Conservation (phyloP, 1,140 invertebrate genomes). For the Wiebesia pumilae region DNA sequence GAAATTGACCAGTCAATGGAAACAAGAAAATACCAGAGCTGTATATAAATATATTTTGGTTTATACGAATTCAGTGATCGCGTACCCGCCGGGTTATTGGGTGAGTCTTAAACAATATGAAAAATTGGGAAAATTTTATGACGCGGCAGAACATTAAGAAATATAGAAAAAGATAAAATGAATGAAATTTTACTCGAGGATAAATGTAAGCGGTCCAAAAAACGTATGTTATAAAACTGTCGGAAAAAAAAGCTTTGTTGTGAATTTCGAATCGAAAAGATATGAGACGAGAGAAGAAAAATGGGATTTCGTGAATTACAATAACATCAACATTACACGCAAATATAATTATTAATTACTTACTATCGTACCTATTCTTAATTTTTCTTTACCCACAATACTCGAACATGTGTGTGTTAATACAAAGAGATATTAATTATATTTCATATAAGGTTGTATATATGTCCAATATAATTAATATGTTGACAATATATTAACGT, state of each 20-base stretch:
- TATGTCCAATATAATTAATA: conserved; percentile 56
- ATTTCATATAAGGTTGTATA: conserved; percentile 50
- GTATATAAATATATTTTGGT: conserved; percentile 41
- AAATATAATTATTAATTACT: conserved; percentile 45
- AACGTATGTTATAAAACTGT: neutral
- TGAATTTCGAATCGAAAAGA: neutral
- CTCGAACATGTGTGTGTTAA: conserved; percentile 34
- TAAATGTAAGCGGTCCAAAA: neutral
- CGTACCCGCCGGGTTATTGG: neutral
- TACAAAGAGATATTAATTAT: conserved; percentile 55
- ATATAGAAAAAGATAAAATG: neutral
- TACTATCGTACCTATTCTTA: conserved; percentile 44
- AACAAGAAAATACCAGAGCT: conserved; percentile 37
- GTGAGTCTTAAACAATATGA: neutral
- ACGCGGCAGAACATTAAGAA: too few relatives aligned
- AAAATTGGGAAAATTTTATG: neutral
- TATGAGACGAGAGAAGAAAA: conserved; percentile 7
- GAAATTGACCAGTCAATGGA: conserved; percentile 50
- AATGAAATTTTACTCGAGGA: neutral
- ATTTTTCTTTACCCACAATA: conserved; percentile 14
- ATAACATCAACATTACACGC: conserved; percentile 52
- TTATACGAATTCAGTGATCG: conserved; percentile 29
- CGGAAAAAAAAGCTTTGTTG: neutral
- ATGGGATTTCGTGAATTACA: conserved; percentile 37
- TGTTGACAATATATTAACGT: conserved; percentile 55